Base-by-base conservation (phyloP, 2,888 invertebrate genomes). In the Acronicta psi region DNA sequence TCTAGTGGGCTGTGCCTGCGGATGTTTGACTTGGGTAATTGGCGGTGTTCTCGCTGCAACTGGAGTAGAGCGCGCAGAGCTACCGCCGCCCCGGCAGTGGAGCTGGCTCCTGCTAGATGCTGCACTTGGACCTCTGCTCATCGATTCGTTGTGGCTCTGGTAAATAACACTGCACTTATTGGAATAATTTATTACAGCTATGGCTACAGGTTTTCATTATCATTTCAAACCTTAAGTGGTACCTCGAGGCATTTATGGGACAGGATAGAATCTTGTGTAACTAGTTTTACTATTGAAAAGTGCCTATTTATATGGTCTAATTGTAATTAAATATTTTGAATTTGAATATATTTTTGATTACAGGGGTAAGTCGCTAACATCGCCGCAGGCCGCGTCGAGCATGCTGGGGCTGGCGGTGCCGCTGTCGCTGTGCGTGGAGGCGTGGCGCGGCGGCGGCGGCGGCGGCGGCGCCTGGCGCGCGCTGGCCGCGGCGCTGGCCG, bases 351-450 rank as follows among this genome's bases (percentile, higher is more conserved):
- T n/a, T n/a, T n/a, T n/a, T n/a, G n/a, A n/a, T 5, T 5, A 2
- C 90, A 98, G 98, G 98, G 99, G 98, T 47, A 97, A 98, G 79
- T 98, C 99, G 79, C 93, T 99, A 77, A 99, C 99, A 16, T 99
- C 99, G 13, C 97, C 98, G 0, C 95, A 98, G 45, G 97, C 98
- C 77, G 99, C 98, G 23, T 98, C 98, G 1, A 89, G 98, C 78
- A 96, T 98, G 57, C 95, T 99, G 69, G 97, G 97, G 73, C 93
- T 99, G 77, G 97, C 97, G 66, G 97, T 98, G 87, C 99, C 99
- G 53, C 95, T 99, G 91, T 96, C 98, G 34, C 97, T 98, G 95
- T 91, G 97, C 73, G 97, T 97, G 73, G 98, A 99, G 59, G 77
- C 79, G 73, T 85, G 81, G 83, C 83, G 87, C 16, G 86, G 97